A percentile compares a stretch with the other conserved stretches of the same genome.
These are phyloP conservation scores for Chrysomallon squamiferum DNA, from an alignment of 1,140 invertebrate genomes.

Conservation along the genomic window DNA sequence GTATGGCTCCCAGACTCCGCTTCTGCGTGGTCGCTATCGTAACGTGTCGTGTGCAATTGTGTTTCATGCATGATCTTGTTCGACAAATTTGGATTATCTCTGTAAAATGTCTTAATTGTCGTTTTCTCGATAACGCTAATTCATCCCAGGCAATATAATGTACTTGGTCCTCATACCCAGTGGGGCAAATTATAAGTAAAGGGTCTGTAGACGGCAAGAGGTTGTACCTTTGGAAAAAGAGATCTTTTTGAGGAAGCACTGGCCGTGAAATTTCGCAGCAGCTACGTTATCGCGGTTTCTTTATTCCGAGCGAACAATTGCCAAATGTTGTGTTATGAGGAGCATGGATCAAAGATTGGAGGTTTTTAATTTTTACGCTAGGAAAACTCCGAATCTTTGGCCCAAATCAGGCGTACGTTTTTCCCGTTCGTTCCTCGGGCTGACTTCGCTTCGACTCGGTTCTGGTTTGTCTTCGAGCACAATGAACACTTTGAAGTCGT, in stretches of 20 bases:
- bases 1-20: background rate
- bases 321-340: constrained; percentile 1
- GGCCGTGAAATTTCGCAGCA: constrained; percentile 5
- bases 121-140: constrained; percentile 5
- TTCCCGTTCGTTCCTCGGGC: background rate
- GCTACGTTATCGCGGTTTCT: background rate
- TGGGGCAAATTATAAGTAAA: constrained; percentile 7
- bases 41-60: constrained; percentile 2
- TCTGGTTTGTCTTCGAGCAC: background rate
- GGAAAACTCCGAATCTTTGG: background rate
- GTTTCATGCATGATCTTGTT: background rate
- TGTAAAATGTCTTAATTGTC: constrained; percentile 3
- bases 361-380: constrained; percentile 2
- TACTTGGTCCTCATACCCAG: background rate
- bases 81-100: background rate
- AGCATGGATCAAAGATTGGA: constrained; percentile 1
- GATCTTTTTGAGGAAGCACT: background rate
- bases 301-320: background rate
- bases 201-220: background rate
- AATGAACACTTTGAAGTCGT: background rate
- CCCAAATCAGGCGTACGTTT: background rate
- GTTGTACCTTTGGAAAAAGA: background rate
- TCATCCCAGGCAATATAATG: background rate
- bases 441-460: background rate
- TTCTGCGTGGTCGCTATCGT: background rate